These are phyloP conservation scores for Crax fasciolata DNA, from an alignment of 2,797 vertebrate genomes.

Conservation along the genomic window DNA sequence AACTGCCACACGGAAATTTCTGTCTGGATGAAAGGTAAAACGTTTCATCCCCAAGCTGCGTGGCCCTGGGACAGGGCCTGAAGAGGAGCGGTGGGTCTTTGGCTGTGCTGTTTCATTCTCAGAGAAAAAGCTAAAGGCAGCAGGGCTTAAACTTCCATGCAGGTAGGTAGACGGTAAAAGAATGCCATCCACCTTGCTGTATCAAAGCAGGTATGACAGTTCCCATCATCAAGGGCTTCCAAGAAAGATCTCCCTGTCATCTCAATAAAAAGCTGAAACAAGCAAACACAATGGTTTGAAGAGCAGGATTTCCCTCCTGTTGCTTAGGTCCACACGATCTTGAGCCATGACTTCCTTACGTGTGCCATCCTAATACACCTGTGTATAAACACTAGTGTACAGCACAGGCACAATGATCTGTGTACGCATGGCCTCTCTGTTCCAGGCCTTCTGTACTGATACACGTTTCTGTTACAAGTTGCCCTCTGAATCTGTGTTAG, in stretches of 20 bases:
- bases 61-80: too few relatives aligned
- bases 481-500: not conserved
- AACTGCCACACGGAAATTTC: not conserved
- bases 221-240: not conserved
- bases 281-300: not conserved
- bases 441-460: not conserved
- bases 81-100: fast-evolving
- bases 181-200: not conserved
- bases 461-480: not conserved
- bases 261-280: not conserved
- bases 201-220: not conserved
- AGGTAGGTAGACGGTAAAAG: not conserved
- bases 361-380: not conserved
- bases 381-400: not conserved
- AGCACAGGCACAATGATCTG: too few relatives aligned
- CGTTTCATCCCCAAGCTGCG: fast-evolving
- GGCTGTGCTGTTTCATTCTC: not conserved
- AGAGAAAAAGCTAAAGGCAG: not conserved
- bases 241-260: not conserved
- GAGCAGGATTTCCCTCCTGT: not conserved
- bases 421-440: not conserved
- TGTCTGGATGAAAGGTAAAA: not conserved
- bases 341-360: not conserved
- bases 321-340: not conserved
- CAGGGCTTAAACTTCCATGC: not conserved